These are phyloP conservation scores for Archilochus colubris DNA, from an alignment of 2,113 vertebrate genomes.

Conservation along the genomic window DNA sequence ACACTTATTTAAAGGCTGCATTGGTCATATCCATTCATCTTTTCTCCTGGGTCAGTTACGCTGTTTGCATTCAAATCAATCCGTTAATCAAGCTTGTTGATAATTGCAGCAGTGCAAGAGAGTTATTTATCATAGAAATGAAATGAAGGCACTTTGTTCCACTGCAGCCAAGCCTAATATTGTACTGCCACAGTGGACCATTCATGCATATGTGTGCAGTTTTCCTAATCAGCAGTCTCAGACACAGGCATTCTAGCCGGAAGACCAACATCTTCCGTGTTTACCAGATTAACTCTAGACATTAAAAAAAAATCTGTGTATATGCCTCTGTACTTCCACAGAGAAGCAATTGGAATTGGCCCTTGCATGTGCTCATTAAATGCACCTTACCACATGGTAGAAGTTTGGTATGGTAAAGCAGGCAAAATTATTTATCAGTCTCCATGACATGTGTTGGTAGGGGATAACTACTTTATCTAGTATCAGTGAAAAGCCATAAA, in stretches of 20 bases:
- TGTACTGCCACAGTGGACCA: neutral
- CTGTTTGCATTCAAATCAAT: constrained; percentile 59
- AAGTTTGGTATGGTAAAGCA: neutral
- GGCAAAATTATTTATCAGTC: neutral
- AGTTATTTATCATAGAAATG: constrained; percentile 30
- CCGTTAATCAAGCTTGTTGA: constrained; percentile 49
- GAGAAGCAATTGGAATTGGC: neutral
- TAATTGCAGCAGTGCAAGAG: constrained; percentile 24
- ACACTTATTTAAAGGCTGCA: constrained; percentile 14
- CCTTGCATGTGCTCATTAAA: neutral
- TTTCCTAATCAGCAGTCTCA: neutral
- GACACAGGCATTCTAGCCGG: neutral
- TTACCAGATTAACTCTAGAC: neutral
- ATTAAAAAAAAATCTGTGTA: neutral
- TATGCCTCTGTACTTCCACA: neutral
- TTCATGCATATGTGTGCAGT: neutral
- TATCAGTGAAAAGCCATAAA: neutral
- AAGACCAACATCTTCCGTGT: neutral
- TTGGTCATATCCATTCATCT: constrained; percentile 21
- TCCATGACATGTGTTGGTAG: neutral
- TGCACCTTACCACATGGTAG: neutral
- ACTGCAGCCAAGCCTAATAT: neutral
- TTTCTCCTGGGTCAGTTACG: constrained; percentile 52
- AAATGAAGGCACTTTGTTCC: constrained; percentile 18
- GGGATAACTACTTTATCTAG: neutral